Evolutionary conservation across 2,888 invertebrate species (phyloP).

Genomic region (Andrena bucephala): DNA sequence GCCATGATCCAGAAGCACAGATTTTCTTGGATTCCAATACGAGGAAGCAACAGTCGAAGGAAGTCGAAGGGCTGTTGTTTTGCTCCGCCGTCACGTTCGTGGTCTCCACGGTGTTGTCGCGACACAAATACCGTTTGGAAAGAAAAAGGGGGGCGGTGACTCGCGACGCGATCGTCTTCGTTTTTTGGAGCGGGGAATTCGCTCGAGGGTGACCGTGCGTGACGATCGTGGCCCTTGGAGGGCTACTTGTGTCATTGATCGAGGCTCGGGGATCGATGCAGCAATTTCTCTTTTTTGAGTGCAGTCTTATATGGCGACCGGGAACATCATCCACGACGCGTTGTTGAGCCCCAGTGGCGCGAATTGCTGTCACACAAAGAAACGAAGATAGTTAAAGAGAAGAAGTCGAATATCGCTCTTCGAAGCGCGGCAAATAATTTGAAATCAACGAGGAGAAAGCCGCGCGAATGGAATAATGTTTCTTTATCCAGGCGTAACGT

Average conservation of each 20-base stretch:
- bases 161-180: conserved; percentile 49
- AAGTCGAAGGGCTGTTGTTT: conserved; percentile 57
- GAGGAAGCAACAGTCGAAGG: conserved; percentile 44
- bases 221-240: conserved; percentile 31
- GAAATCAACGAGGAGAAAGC: conserved; percentile 38
- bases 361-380: too few species aligned
- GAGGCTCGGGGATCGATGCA: conserved; percentile 24
- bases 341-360: too few species aligned
- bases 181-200: conserved; percentile 33
- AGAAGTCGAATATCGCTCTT: neutral
- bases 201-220: conserved; percentile 44
- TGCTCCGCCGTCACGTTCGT: conserved; percentile 64
- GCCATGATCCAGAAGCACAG: neutral
- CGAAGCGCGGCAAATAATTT: conserved; percentile 39
- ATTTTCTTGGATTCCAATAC: conserved; percentile 12
- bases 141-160: conserved; percentile 40
- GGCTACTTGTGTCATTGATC: conserved; percentile 39
- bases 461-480: conserved; percentile 28
- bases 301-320: neutral
- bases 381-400: neutral
- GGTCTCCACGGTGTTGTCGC: conserved; percentile 55
- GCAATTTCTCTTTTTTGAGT: neutral
- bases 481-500: conserved; percentile 24
- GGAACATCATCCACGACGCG: too few species aligned
- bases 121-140: conserved; percentile 61